These are phyloP conservation scores for Leptocoma aspasia DNA, from an alignment of 2,113 vertebrate genomes.

Conservation along the genomic window DNA sequence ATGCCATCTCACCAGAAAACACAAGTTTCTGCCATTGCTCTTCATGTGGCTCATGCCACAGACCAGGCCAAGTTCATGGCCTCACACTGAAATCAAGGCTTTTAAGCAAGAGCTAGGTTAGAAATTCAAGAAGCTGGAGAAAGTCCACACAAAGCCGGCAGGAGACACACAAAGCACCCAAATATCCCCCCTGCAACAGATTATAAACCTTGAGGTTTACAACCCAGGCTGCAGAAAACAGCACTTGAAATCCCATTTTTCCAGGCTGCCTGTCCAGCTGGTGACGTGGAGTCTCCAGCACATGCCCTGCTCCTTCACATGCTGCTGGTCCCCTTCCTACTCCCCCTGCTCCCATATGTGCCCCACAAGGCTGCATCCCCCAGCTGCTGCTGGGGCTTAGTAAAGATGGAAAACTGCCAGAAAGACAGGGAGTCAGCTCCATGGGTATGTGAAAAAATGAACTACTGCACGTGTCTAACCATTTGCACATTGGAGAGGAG, in stretches of 20 bases:
- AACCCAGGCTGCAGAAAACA: neutral
- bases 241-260: neutral
- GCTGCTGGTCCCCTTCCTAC: neutral
- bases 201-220: neutral
- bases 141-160: neutral
- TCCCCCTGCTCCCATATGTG: neutral
- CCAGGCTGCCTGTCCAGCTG: neutral
- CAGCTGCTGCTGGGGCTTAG: neutral
- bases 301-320: rapidly evolving
- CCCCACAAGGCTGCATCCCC: neutral
- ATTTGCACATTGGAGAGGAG: neutral
- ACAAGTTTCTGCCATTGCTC: neutral
- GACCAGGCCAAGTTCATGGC: neutral
- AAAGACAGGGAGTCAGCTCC: neutral
- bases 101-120: neutral
- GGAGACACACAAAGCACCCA: neutral
- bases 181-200: neutral
- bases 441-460: neutral
- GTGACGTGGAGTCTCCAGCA: rapidly evolving
- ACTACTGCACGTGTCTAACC: neutral
- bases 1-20: neutral
- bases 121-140: neutral
- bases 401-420: neutral
- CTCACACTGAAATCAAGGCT: neutral
- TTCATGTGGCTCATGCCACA: neutral